Percentiles rank a stretch among this genome's conserved stretches.
phyloP scores from a whole-genome alignment of 2,797 vertebrate species.

The Pogonophryne albipinna region DNA sequence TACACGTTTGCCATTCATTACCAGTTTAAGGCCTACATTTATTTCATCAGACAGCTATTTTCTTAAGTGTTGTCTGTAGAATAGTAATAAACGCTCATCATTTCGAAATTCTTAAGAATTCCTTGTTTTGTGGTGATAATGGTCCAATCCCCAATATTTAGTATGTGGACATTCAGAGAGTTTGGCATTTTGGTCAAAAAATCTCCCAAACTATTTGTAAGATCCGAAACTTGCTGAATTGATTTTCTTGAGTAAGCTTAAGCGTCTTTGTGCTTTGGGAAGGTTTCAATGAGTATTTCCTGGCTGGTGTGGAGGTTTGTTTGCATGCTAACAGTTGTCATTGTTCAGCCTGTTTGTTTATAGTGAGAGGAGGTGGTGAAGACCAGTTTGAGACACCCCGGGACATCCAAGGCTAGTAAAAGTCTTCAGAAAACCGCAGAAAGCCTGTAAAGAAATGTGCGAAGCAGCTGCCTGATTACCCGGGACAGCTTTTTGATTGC shows the following conservation, averaged over 20 bases:
- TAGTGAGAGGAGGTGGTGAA: constrained; percentile 22
- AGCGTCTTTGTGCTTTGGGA: background rate
- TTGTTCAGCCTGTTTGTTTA: constrained; percentile 53
- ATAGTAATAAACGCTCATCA: background rate
- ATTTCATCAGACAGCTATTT: background rate
- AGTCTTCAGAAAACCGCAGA: constrained; percentile 20
- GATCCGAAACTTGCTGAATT: background rate
- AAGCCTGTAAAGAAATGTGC: constrained; percentile 10
- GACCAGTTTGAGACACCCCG: constrained; percentile 5
- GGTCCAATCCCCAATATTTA: background rate
- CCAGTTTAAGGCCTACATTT: background rate
- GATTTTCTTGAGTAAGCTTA: background rate
- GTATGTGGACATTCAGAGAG: background rate
- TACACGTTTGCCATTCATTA: background rate
- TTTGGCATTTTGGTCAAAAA: no score
- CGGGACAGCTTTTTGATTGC: constrained; percentile 34
- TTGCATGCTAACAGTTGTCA: constrained; percentile 37
- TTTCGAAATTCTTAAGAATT: no score
- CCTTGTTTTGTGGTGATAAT: no score
- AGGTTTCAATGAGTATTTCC: background rate
- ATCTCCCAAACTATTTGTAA: background rate
- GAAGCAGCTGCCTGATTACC: constrained; percentile 56
- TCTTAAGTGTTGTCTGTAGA: background rate
- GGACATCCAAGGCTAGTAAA: constrained; percentile 3
- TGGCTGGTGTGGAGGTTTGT: constrained; percentile 16